Conservation (phyloP, 2,888 invertebrate species). For the Sarcophaga carnaria region DNA sequence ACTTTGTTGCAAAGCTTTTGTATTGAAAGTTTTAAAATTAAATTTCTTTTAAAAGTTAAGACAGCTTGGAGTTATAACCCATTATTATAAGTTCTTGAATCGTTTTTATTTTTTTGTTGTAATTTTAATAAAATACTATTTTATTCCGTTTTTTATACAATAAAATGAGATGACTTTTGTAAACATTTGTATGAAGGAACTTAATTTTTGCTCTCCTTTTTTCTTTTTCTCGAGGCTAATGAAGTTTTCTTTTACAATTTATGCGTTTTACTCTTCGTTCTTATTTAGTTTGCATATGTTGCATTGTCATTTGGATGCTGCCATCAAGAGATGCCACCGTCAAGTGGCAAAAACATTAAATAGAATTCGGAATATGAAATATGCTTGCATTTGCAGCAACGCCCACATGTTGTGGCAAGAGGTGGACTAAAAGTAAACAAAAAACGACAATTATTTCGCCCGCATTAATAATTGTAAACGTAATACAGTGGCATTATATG, state of each 20-base stretch:
- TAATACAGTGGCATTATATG: no score
- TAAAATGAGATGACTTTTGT: background rate
- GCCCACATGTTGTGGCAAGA: background rate
- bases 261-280: background rate
- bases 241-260: constrained; percentile 28
- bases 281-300: background rate
- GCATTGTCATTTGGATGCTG: background rate
- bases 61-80: background rate
- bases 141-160: background rate
- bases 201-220: background rate
- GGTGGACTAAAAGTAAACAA: background rate
- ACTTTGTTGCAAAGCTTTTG: background rate
- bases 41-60: background rate
- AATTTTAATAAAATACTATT: background rate
- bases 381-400: background rate
- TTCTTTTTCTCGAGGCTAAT: background rate
- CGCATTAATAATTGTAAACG: no score
- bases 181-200: background rate
- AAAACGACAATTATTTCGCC: background rate
- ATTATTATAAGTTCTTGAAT: background rate
- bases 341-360: constrained; percentile 23
- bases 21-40: background rate
- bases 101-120: background rate
- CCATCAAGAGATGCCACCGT: background rate
- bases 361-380: constrained; percentile 1